Conservation (phyloP, 2,797 vertebrate genomes). For the Gobionotothen gibberifrons region DNA sequence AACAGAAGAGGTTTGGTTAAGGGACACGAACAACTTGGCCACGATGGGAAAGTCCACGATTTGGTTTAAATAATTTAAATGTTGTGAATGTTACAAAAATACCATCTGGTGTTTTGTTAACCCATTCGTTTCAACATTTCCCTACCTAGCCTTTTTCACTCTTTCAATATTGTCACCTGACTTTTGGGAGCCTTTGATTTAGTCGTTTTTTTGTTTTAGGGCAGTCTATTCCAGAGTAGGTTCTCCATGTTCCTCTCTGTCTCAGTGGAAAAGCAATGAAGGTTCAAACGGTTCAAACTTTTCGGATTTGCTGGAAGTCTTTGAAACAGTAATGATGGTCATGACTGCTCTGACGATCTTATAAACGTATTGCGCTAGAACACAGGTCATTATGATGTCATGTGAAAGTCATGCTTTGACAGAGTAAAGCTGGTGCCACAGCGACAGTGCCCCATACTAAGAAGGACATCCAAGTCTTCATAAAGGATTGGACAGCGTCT, state of each 20-base stretch:
- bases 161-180: not conserved
- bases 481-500: conserved; percentile 60
- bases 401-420: conserved; percentile 34
- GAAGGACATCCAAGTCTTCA: conserved; percentile 73
- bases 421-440: conserved; percentile 37
- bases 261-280: not conserved
- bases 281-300: conserved; percentile 1
- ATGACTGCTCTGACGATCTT: not conserved
- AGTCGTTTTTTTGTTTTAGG: too few species aligned
- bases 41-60: too few species aligned
- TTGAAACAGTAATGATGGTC: conserved; percentile 9
- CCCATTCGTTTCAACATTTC: not conserved
- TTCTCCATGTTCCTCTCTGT: conserved; percentile 15
- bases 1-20: not conserved
- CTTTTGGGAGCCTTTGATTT: not conserved
- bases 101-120: not conserved
- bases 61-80: not conserved
- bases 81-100: not conserved
- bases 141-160: not conserved
- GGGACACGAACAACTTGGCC: not conserved
- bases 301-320: not conserved
- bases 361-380: conserved; percentile 22
- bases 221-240: not conserved
- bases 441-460: conserved; percentile 42
- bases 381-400: conserved; percentile 26